phyloP scores from a whole-genome alignment of 2,113 vertebrate species.

The Eurystomus gularis region DNA sequence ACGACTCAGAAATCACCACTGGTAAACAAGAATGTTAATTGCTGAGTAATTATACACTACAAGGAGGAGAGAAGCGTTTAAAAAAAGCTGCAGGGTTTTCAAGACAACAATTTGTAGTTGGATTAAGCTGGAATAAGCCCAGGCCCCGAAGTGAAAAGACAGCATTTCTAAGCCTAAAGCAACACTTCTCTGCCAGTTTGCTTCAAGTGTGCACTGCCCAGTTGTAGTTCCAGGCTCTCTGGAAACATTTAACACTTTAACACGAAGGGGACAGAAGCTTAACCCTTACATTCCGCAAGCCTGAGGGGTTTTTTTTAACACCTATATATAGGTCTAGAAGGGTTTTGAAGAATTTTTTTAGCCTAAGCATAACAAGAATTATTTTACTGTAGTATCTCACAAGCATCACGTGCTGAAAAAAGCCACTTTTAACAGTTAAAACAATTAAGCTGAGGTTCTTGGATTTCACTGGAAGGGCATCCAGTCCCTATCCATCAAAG shows the following conservation, averaged over 20 bases:
- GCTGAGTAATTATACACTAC: not conserved
- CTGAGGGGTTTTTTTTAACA: not conserved
- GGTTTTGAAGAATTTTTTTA: not conserved
- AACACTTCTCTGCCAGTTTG: slow-evolving; percentile 58
- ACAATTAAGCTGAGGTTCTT: not conserved
- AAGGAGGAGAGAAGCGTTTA: not conserved
- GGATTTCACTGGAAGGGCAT: slow-evolving; percentile 34
- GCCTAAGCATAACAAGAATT: not conserved
- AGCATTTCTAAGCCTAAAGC: slow-evolving; percentile 48
- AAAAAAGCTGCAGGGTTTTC: slow-evolving; percentile 31
- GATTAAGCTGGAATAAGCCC: slow-evolving; percentile 62
- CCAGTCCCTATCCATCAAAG: slow-evolving; percentile 26
- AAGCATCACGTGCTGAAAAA: not conserved
- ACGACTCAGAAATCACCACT: not conserved
- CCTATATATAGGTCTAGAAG: not conserved
- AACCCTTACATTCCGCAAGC: not conserved
- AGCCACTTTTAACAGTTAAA: not conserved
- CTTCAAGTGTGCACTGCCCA: slow-evolving; percentile 21
- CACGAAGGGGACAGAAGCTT: not conserved
- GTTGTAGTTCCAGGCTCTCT: slow-evolving; percentile 26
- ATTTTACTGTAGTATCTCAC: not conserved
- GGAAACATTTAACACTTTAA: slow-evolving; percentile 34
- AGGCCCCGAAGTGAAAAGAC: slow-evolving; percentile 42
- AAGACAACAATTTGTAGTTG: slow-evolving; percentile 63
- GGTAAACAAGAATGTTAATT: slow-evolving; percentile 41